Percentiles rank a stretch among this genome's conserved stretches.
phyloP scores from a whole-genome alignment of 2,113 vertebrate species.

The Elaphurus davidianus region DNA sequence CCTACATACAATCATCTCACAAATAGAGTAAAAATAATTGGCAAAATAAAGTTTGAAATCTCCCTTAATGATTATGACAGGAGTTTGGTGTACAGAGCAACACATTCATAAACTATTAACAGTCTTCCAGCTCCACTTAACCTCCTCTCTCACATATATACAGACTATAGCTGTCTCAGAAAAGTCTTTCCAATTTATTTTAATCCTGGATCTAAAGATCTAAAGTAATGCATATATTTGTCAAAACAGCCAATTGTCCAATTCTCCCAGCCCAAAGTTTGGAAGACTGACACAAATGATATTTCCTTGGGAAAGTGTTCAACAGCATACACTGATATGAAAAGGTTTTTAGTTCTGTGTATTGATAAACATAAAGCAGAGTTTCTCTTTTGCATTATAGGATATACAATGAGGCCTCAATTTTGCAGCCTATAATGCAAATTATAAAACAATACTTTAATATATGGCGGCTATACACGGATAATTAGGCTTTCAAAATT shows the following conservation, averaged over 20 bases:
- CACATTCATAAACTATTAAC: not conserved
- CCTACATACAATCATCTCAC: not conserved
- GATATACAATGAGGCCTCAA: not conserved
- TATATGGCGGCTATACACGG: not conserved
- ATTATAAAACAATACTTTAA: not conserved
- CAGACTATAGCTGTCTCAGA: not conserved
- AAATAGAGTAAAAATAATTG: not conserved
- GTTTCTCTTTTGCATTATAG: not conserved
- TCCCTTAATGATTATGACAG: not conserved
- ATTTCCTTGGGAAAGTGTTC: not conserved
- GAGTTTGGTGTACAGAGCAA: not conserved
- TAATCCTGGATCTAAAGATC: not conserved
- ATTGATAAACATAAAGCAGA: not conserved
- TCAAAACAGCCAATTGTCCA: not conserved
- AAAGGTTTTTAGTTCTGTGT: not conserved
- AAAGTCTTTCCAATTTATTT: constrained; percentile 21
- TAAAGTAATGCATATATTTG: not conserved
- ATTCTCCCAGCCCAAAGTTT: not conserved
- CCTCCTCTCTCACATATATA: not conserved
- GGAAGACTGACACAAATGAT: not conserved
- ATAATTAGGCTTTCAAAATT: not conserved
- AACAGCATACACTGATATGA: not conserved
- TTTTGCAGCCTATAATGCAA: not conserved
- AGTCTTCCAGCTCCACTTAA: not conserved
- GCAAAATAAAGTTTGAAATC: constrained; percentile 4